Evolutionary conservation across 2,888 invertebrate genomes (phyloP).

Genomic region (Sinotaia quadrata): DNA sequence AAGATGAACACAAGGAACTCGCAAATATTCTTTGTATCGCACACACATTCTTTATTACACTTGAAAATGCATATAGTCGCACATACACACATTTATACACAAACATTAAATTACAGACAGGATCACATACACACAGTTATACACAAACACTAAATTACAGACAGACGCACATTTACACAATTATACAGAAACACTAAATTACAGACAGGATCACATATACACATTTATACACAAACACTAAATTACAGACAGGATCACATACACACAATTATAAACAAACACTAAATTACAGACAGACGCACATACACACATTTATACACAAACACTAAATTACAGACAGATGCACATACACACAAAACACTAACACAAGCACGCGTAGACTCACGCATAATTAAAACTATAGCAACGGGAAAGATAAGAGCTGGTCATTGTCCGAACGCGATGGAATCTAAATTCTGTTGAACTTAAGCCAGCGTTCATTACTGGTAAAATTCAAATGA

Average conservation of each 20-base stretch:
- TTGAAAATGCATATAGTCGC: no score
- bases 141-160: neutral
- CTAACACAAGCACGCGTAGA: neutral
- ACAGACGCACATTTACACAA: constrained; percentile 6
- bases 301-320: neutral
- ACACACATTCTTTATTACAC: neutral
- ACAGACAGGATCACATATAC: no score
- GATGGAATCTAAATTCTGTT: no score
- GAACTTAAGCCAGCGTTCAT: no score
- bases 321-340: neutral
- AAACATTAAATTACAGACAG: neutral
- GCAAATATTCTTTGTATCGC: no score
- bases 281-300: neutral
- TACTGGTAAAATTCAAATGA: no score
- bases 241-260: neutral
- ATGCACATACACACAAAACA: neutral
- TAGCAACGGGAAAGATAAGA: no score
- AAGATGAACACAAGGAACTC: no score
- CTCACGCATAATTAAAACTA: no score
- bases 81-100: neutral
- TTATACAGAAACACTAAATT: neutral
- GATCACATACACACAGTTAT: neutral
- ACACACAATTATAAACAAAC: neutral
- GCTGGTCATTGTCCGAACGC: no score
- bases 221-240: neutral